These are phyloP conservation scores for Denticeps clupeoides DNA, from an alignment of 2,797 vertebrate genomes.

Conservation along the genomic window DNA sequence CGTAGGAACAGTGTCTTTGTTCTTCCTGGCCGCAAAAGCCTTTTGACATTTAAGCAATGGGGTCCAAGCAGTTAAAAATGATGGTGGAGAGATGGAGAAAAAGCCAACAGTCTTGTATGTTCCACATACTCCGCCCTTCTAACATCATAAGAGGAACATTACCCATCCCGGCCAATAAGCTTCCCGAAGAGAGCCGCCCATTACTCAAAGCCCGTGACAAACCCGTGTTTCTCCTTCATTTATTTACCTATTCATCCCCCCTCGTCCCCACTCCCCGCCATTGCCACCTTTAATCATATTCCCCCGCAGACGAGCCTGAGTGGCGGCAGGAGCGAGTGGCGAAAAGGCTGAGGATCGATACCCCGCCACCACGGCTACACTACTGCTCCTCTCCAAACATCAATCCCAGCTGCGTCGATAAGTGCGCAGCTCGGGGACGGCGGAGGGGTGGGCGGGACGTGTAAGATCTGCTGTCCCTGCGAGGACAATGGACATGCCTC, in stretches of 20 bases:
- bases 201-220: background rate
- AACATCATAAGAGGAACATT: too few species aligned
- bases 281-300: constrained; percentile 10
- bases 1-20: too few species aligned
- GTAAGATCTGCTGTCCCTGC: background rate
- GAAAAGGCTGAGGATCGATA: constrained; percentile 7
- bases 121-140: too few species aligned
- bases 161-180: too few species aligned
- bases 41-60: too few species aligned
- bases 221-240: background rate
- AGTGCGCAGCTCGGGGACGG: constrained; percentile 6
- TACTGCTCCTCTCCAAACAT: constrained; percentile 10
- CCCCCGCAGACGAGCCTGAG: background rate
- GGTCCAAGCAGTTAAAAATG: too few species aligned
- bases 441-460: background rate
- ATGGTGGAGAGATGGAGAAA: too few species aligned
- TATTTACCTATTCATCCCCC: background rate
- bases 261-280: constrained; percentile 1
- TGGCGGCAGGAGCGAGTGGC: background rate
- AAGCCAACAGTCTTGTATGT: too few species aligned
- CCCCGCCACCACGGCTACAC: constrained; percentile 5
- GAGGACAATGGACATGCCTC: background rate
- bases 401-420: constrained; percentile 16
- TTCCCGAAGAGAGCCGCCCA: background rate
- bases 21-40: too few species aligned